Percentiles rank a stretch among this genome's conserved stretches.
Evolutionary conservation across 2,797 vertebrate species (phyloP).

Genomic region (Emydoidea blandingii): DNA sequence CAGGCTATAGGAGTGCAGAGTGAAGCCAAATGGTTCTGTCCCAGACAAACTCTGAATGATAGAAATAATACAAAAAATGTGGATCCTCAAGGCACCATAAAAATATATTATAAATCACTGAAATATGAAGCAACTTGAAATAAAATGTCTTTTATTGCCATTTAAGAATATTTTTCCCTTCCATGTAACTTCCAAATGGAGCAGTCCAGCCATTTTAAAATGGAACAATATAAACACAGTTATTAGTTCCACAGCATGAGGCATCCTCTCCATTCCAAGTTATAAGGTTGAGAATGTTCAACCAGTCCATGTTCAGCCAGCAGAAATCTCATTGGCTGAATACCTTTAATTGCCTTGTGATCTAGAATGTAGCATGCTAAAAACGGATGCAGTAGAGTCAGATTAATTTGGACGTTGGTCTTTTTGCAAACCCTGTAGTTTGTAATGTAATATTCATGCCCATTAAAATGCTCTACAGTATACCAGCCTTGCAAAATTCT

Average conservation of each 20-base stretch:
- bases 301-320: not conserved
- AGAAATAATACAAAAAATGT: not conserved
- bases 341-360: not conserved
- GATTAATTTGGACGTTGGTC: not conserved
- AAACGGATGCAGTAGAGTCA: not conserved
- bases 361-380: not conserved
- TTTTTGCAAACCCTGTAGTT: not conserved
- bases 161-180: constrained; percentile 21
- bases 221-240: not conserved
- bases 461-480: not conserved
- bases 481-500: not conserved
- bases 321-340: not conserved
- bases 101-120: not conserved
- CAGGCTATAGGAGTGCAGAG: not conserved
- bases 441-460: accelerated
- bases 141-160: constrained; percentile 18
- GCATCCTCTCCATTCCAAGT: not conserved
- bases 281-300: not conserved
- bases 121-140: constrained; percentile 36
- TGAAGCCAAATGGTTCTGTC: not conserved
- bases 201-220: constrained; percentile 11
- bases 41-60: not conserved
- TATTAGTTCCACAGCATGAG: not conserved
- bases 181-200: not conserved
- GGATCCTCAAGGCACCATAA: constrained; percentile 10